Percentiles rank a stretch among this genome's conserved stretches.
phyloP scores from a whole-genome alignment of 2,797 vertebrate species.

The Nannoperca obscura region DNA sequence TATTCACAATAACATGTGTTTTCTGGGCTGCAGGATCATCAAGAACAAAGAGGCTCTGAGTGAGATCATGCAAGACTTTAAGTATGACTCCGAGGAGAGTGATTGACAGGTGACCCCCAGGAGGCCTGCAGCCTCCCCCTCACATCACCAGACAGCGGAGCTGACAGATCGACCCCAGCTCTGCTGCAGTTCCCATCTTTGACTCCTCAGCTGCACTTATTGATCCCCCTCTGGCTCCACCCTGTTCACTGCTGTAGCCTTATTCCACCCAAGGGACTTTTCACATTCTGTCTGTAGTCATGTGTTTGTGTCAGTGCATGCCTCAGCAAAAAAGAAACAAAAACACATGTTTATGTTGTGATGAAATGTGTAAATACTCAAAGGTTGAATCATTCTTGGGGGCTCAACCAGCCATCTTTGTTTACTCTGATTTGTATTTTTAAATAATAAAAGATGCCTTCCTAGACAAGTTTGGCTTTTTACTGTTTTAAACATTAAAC shows the following conservation, averaged over 20 bases:
- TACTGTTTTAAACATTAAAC: constrained; percentile 36
- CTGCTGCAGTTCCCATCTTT: constrained; percentile 60
- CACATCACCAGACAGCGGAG: constrained; percentile 39
- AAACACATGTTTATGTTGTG: constrained; percentile 1
- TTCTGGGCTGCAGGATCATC: constrained; percentile 88
- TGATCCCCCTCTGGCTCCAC: constrained; percentile 66
- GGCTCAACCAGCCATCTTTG: constrained; percentile 5
- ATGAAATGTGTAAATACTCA: constrained; percentile 51
- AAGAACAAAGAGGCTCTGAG: constrained; percentile 95
- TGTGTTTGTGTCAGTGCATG: constrained; percentile 44
- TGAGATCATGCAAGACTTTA: constrained; percentile 97
- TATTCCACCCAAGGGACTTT: constrained; percentile 52
- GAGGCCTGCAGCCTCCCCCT: constrained; percentile 27
- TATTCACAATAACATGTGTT: constrained; percentile 4
- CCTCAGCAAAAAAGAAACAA: constrained; percentile 23
- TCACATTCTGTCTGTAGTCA: constrained; percentile 31
- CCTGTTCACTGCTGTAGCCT: constrained; percentile 72
- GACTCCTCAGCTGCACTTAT: constrained; percentile 66
- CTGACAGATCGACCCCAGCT: constrained; percentile 49
- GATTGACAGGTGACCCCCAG: constrained; percentile 78
- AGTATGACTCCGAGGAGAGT: constrained; percentile 94
- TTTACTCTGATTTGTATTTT: constrained; percentile 45
- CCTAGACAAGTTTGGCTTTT: constrained; percentile 24
- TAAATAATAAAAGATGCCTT: constrained; percentile 41
- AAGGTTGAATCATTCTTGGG: constrained; percentile 12